These are phyloP conservation scores for Percina caprodes DNA, from an alignment of 2,113 vertebrate genomes.

Conservation along the genomic window DNA sequence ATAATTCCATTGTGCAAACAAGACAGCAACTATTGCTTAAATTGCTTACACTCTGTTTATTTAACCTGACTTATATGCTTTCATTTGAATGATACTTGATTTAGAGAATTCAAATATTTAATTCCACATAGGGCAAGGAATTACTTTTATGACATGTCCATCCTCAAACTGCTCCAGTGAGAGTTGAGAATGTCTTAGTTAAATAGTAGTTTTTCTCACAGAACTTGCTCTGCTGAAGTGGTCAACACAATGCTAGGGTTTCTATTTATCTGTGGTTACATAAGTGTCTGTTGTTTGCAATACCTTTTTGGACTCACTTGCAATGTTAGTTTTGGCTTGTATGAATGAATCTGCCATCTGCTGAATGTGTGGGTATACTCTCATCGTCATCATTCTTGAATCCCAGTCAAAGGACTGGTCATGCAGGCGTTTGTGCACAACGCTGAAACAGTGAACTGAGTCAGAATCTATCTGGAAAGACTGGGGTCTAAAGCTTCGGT, in stretches of 20 bases:
- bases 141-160: not conserved
- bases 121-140: constrained; percentile 6
- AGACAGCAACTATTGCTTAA: constrained; percentile 7
- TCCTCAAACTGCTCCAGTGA: not conserved
- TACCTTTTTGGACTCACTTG: not conserved
- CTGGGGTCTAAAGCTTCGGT: constrained; percentile 9
- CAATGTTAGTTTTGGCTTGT: constrained; percentile 11
- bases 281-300: not conserved
- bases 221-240: not conserved
- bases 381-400: constrained; percentile 36
- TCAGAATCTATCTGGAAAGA: constrained; percentile 27
- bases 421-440: constrained; percentile 6
- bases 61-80: constrained; percentile 12
- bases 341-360: constrained; percentile 40
- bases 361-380: constrained; percentile 15
- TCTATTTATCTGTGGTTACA: constrained; percentile 4
- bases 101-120: not conserved
- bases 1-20: constrained; percentile 34
- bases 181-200: not conserved
- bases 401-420: constrained; percentile 42
- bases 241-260: not conserved
- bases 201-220: not conserved
- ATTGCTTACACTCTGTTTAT: constrained; percentile 31
- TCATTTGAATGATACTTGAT: constrained; percentile 4
- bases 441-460: constrained; percentile 29